phyloP scores from a whole-genome alignment of 2,797 vertebrate species.

The Cuniculus paca region DNA sequence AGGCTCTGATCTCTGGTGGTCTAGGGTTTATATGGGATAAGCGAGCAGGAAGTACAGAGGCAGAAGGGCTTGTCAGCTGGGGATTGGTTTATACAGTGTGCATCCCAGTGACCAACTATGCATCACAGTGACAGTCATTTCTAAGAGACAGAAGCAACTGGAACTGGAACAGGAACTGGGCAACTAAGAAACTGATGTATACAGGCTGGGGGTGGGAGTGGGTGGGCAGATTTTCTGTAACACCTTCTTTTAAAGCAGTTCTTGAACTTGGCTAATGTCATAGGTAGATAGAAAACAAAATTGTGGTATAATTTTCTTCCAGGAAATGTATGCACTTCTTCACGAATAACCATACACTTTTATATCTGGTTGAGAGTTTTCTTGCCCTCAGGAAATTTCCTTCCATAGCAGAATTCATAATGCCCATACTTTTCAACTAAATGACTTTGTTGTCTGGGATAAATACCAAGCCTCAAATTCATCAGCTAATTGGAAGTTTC shows the following conservation, averaged over 20 bases:
- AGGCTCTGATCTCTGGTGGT: too few species aligned
- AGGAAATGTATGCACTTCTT: not conserved
- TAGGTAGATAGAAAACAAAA: not conserved
- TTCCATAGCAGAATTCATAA: not conserved
- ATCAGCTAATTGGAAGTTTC: not conserved
- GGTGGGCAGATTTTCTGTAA: too few species aligned
- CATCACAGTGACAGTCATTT: too few species aligned
- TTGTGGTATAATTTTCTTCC: not conserved
- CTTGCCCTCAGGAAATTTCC: not conserved
- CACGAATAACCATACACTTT: not conserved
- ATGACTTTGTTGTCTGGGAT: conserved; percentile 32
- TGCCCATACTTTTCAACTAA: conserved; percentile 16
- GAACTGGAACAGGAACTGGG: too few species aligned
- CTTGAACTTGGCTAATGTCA: not conserved
- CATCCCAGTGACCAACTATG: too few species aligned
- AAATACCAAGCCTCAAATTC: not conserved
- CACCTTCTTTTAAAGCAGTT: not conserved
- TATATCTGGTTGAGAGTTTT: not conserved
- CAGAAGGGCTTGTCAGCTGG: too few species aligned
- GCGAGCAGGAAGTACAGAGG: too few species aligned
- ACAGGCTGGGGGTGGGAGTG: too few species aligned
- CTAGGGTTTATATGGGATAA: too few species aligned
- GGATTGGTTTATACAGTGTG: too few species aligned
- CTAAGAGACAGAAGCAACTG: too few species aligned
- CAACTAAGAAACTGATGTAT: too few species aligned